phyloP scores from a whole-genome alignment of 2,113 vertebrate genomes.

The Gasterosteus aculeatus region DNA sequence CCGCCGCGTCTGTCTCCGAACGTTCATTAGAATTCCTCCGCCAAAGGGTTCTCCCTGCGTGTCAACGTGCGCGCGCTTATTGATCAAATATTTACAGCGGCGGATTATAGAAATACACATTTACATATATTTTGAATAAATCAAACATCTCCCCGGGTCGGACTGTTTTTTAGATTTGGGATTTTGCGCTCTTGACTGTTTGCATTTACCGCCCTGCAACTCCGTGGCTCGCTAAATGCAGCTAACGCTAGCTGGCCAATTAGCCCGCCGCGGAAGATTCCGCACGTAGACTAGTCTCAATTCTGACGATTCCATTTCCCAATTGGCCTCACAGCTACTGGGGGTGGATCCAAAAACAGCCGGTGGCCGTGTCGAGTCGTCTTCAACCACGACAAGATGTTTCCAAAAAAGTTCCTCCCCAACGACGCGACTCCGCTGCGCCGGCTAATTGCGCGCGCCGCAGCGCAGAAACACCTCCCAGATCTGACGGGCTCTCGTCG shows the following conservation, averaged over 20 bases:
- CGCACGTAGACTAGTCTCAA: not conserved
- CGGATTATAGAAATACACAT: constrained; percentile 71
- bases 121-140: constrained; percentile 74
- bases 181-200: constrained; percentile 10
- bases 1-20: constrained; percentile 44
- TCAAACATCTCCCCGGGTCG: constrained; percentile 25
- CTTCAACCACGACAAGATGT: not conserved
- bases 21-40: constrained; percentile 66
- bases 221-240: not conserved
- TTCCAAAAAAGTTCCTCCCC: not conserved
- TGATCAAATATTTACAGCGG: constrained; percentile 73
- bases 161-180: constrained; percentile 33
- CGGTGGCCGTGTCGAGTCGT: not conserved
- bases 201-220: not conserved
- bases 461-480: not conserved
- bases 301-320: not conserved
- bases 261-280: too few species aligned
- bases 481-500: not conserved
- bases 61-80: constrained; percentile 43
- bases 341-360: not conserved
- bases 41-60: constrained; percentile 60
- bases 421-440: not conserved
- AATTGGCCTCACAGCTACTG: not conserved
- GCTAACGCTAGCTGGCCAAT: too few species aligned
- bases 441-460: not conserved